Conservation (phyloP, 1,140 invertebrate genomes). For the Potamilus streckersoni region DNA sequence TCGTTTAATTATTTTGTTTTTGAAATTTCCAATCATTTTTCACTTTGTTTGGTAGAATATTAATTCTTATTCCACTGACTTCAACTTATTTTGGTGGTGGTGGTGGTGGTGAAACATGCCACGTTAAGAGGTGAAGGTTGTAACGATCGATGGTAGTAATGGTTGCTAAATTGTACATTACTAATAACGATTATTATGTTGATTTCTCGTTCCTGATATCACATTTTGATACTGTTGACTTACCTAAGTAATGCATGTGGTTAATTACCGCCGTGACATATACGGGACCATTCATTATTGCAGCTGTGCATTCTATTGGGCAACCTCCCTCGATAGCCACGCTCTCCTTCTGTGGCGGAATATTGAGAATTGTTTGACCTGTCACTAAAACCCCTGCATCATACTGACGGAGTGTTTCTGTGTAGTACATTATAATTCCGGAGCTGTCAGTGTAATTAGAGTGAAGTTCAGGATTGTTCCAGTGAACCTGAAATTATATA, state of each 20-base stretch:
- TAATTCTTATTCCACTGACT: too few species aligned
- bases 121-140: too few species aligned
- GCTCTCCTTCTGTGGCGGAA: slow-evolving; percentile 9
- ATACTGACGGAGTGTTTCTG: slow-evolving; percentile 8
- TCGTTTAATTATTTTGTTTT: too few species aligned
- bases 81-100: too few species aligned
- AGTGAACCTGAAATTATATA: slow-evolving; percentile 16
- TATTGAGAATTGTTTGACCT: slow-evolving; percentile 18
- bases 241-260: slow-evolving; percentile 35
- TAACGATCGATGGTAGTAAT: too few species aligned
- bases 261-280: slow-evolving; percentile 29
- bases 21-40: too few species aligned
- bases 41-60: too few species aligned
- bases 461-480: slow-evolving; percentile 25
- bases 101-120: too few species aligned
- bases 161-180: too few species aligned
- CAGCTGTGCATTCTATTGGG: slow-evolving; percentile 13
- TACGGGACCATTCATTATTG: slow-evolving; percentile 8
- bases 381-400: slow-evolving; percentile 28
- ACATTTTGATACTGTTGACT: too few species aligned
- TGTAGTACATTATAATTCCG: slow-evolving; percentile 18
- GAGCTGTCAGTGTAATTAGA: slow-evolving; percentile 17
- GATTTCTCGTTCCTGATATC: too few species aligned
- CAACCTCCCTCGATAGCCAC: slow-evolving; percentile 6
- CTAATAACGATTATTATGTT: too few species aligned